Base-by-base conservation (phyloP, 2,888 invertebrate genomes). In the Acrocyrtus sp. region DNA sequence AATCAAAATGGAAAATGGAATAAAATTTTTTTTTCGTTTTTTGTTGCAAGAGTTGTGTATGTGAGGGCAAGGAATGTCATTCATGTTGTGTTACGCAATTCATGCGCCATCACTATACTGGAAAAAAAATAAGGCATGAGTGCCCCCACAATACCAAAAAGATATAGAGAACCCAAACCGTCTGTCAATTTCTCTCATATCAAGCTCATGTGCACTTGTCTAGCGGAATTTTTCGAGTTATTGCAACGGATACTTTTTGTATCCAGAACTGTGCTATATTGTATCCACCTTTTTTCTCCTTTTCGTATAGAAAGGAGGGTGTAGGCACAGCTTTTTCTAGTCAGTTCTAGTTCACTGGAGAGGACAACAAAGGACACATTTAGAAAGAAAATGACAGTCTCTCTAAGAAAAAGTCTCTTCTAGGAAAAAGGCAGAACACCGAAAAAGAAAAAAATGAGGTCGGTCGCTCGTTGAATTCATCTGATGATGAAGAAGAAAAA, bases 361-460 rank as follows among this genome's bases (percentile, higher is more conserved):
- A 70, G 50, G 50, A 56, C 70, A 61, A 69, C 48, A 50, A 61
- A 69, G 43, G 29, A 53, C 56, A 57, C 50, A 63, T 27, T 43
- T 56, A 10, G 70, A 70, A 51, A 70, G 50, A 63, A n/a, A n/a
- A n/a, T 70, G 70, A 70, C 63, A 70, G 70, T 56, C 60, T 58
- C 45, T 53, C 57, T 24, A 19, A 50, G 41, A 57, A 56, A 69
- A 69, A 51, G 15, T 34, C 51, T 22, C 26, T 8, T 43, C 45
- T n/a, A 12, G 26, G 4, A n/a, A 51, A 29, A 58, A 51, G 51
- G 51, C 43, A 27, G 51, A 58, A 58, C 51, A 48, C 51, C 27
- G 43, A 39, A 47, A 58, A 58, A 67, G 43, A n/a, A n/a, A n/a
- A n/a, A n/a, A n/a, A n/a, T n/a, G n/a, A n/a, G n/a, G n/a, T n/a